Evolutionary conservation across 1,140 invertebrate species (phyloP).

Genomic region (Calliphora vicina): DNA sequence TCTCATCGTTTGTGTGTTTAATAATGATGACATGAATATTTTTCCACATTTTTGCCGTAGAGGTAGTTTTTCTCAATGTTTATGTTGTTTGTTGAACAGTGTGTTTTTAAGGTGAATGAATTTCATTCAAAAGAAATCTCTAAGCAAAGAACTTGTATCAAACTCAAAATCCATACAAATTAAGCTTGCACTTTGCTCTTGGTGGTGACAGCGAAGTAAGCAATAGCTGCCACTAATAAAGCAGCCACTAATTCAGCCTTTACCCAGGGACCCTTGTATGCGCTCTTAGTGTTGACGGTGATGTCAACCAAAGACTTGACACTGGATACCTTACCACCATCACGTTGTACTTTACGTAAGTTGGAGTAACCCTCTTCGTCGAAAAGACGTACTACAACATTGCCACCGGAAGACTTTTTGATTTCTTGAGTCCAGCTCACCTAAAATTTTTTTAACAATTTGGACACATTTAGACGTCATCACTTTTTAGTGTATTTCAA

Average conservation of each 20-base stretch:
- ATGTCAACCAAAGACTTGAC: constrained; percentile 81
- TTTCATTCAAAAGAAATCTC: constrained; percentile 59
- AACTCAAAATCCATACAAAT: constrained; percentile 31
- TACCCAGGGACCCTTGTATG: constrained; percentile 90
- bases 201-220: constrained; percentile 85
- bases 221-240: constrained; percentile 78
- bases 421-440: constrained; percentile 92
- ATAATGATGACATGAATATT: background rate
- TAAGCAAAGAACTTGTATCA: background rate
- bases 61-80: background rate
- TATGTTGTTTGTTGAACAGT: background rate
- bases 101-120: constrained; percentile 53
- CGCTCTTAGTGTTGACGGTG: constrained; percentile 80
- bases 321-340: constrained; percentile 71
- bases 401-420: constrained; percentile 79
- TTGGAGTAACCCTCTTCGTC: constrained; percentile 91
- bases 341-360: constrained; percentile 78
- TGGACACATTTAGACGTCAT: background rate
- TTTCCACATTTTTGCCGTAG: background rate
- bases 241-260: constrained; percentile 91
- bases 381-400: constrained; percentile 81
- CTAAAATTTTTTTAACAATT: constrained; percentile 66
- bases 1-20: background rate
- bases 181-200: constrained; percentile 75
- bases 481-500: background rate